phyloP scores from a whole-genome alignment of 2,797 vertebrate species.

The Psittacula derbiana region DNA sequence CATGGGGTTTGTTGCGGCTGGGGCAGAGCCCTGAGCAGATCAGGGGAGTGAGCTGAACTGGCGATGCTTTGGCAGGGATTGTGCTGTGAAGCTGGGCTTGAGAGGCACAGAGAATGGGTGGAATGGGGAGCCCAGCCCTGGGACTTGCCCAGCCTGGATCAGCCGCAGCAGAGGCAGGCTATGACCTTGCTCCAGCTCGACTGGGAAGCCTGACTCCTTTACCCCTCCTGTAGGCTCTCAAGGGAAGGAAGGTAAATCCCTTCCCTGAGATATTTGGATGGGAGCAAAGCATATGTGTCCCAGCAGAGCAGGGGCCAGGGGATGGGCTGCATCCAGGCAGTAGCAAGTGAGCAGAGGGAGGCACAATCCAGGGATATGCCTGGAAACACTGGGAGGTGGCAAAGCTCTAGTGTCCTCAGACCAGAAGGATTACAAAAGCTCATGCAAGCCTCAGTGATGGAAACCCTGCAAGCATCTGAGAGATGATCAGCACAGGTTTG shows the following conservation, averaged over 20 bases:
- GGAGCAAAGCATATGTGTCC: neutral
- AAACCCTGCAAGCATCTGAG: neutral
- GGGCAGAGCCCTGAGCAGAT: neutral
- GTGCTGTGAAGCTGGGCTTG: fast-evolving
- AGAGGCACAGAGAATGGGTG: neutral
- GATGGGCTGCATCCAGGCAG: neutral
- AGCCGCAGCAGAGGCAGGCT: neutral
- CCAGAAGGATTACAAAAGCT: neutral
- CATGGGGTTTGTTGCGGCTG: fast-evolving
- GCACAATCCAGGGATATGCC: neutral
- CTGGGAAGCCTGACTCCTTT: neutral
- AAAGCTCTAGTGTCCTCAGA: neutral
- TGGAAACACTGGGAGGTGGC: neutral
- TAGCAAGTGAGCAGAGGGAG: neutral
- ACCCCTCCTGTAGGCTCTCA: fast-evolving
- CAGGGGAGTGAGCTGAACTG: neutral
- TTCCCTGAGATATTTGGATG: neutral
- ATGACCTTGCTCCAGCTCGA: neutral
- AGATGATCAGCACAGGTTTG: neutral
- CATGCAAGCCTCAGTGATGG: neutral
- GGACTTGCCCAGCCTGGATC: neutral
- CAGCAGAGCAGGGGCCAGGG: neutral
- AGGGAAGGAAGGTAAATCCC: neutral
- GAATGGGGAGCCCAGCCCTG: too few species aligned
- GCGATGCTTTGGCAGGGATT: neutral